Conservation (phyloP, 2,888 invertebrate species). For the Andrena dorsata region DNA sequence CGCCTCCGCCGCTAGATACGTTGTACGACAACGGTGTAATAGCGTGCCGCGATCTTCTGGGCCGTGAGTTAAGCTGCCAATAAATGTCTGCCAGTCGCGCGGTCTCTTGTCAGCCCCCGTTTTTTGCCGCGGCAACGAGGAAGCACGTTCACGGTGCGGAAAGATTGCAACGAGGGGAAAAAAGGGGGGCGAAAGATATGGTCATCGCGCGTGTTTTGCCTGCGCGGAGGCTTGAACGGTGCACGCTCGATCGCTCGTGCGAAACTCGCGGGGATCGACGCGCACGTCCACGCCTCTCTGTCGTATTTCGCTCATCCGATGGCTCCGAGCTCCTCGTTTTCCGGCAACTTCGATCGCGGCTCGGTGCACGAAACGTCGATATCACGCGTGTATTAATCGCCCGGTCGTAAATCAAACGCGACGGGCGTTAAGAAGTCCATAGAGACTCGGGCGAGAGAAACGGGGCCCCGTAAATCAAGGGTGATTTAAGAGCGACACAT, state of each 20-base stretch:
- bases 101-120: conserved; percentile 27
- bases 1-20: not conserved
- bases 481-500: conserved; percentile 27
- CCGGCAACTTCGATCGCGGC: not conserved
- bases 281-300: conserved; percentile 1
- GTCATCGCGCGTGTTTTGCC: conserved; percentile 58
- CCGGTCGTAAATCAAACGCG: not conserved
- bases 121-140: conserved; percentile 59
- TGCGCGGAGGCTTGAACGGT: conserved; percentile 25
- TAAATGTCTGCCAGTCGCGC: conserved; percentile 49
- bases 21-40: conserved; percentile 8
- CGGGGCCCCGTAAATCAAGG: conserved; percentile 10
- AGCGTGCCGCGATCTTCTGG: conserved; percentile 8
- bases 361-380: not conserved
- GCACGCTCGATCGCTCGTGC: conserved; percentile 65
- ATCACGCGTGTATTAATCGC: not conserved
- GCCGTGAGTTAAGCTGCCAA: conserved; percentile 34
- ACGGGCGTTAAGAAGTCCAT: conserved; percentile 19
- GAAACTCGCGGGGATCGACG: conserved; percentile 37
- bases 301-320: conserved; percentile 2
- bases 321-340: too few relatives aligned
- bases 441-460: not conserved
- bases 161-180: conserved; percentile 33
- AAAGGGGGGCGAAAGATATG: conserved; percentile 37
- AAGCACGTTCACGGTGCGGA: conserved; percentile 43